These are phyloP conservation scores for Thaumetopoea pityocampa DNA, from an alignment of 1,140 invertebrate genomes.

Conservation along the genomic window DNA sequence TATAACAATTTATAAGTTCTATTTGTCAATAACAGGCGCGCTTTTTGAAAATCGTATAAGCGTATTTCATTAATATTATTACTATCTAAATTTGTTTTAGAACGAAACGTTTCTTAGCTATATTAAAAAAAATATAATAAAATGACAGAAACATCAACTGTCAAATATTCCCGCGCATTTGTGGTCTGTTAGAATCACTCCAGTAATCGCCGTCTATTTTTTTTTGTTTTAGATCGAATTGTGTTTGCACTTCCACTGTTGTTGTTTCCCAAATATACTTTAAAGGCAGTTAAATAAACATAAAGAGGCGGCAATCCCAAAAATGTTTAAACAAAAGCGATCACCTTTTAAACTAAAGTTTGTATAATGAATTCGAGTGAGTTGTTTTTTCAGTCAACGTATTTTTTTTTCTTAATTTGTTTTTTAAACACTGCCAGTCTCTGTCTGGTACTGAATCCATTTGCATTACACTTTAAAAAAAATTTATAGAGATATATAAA, in stretches of 20 bases:
- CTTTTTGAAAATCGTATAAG: no score
- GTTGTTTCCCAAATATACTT: constrained; percentile 39
- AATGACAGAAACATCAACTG: no score
- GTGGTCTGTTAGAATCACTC: no score
- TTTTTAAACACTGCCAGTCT: constrained; percentile 48
- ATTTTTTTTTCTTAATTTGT: constrained; percentile 31
- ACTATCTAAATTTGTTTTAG: no score
- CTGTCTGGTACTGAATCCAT: constrained; percentile 38
- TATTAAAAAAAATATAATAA: no score
- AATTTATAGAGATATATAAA: constrained; percentile 20
- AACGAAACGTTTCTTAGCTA: no score
- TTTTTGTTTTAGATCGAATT: background rate
- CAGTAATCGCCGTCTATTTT: no score
- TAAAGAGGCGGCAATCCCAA: constrained; percentile 52
- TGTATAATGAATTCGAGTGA: constrained; percentile 27
- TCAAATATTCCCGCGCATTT: background rate
- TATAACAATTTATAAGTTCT: no score
- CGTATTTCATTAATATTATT: no score
- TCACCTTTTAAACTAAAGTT: constrained; percentile 47
- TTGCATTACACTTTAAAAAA: constrained; percentile 5
- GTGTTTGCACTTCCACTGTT: constrained; percentile 40
- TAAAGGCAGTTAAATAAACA: constrained; percentile 49
- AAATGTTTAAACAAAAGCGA: constrained; percentile 55
- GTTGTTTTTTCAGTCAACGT: constrained; percentile 35
- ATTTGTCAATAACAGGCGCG: no score